phyloP scores from a whole-genome alignment of 2,797 vertebrate genomes.

The Pempheris klunzingeri region DNA sequence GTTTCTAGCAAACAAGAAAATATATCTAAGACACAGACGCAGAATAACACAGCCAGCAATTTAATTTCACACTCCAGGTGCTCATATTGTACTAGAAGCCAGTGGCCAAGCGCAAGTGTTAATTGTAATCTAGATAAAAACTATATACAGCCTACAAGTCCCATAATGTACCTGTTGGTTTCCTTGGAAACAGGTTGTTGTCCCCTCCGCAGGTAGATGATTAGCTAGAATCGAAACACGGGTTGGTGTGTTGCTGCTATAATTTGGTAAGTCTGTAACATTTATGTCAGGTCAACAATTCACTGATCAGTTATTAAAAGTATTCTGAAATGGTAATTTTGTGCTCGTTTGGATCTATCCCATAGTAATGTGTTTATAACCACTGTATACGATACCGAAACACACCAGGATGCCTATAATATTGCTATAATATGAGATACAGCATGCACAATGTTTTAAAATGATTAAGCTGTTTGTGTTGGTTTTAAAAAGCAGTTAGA shows the following conservation, averaged over 20 bases:
- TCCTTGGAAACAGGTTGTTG: constrained; percentile 57
- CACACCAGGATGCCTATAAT: background rate
- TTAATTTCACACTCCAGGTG: too few species aligned
- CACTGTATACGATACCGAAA: background rate
- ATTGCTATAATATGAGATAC: background rate
- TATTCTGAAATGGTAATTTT: too few species aligned
- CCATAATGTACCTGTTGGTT: constrained; percentile 32
- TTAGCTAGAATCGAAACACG: too few species aligned
- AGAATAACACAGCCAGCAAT: too few species aligned
- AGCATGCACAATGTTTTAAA: too few species aligned
- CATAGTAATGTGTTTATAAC: background rate
- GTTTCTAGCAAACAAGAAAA: background rate
- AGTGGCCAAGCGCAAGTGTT: too few species aligned
- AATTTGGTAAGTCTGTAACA: background rate
- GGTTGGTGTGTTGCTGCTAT: too few species aligned
- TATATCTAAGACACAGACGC: too few species aligned
- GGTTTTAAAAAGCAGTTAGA: background rate
- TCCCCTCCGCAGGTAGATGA: constrained; percentile 12
- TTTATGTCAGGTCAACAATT: background rate
- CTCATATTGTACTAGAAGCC: background rate
- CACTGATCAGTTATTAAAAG: background rate
- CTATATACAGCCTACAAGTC: constrained; percentile 36
- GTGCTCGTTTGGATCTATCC: background rate
- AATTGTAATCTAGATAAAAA: too few species aligned
- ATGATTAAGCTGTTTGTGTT: background rate